phyloP scores from a whole-genome alignment of 1,140 invertebrate genomes.

The Tetramorium simillimum region DNA sequence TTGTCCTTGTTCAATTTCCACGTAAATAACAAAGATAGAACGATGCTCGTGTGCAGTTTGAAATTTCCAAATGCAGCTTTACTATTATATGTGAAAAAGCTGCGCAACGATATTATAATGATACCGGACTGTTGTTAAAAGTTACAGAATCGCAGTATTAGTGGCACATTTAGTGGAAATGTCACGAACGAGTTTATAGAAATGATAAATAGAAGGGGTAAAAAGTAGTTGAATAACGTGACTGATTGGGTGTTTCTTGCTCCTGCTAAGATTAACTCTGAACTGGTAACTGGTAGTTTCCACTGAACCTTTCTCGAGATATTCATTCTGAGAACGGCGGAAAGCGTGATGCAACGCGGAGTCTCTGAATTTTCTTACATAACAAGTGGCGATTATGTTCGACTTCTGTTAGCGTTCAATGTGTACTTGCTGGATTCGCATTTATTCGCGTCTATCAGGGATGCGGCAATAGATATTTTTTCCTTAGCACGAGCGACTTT shows the following conservation, averaged over 20 bases:
- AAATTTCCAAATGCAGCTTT: too few species aligned
- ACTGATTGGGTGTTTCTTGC: constrained; percentile 15
- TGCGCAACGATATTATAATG: too few species aligned
- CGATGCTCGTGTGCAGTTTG: too few species aligned
- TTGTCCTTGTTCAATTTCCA: too few species aligned
- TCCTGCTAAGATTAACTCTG: constrained; percentile 12
- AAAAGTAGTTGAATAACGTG: background rate
- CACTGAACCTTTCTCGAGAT: background rate
- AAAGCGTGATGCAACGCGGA: constrained; percentile 28
- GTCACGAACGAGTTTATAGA: background rate
- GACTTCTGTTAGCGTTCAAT: background rate
- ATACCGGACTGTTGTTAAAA: too few species aligned
- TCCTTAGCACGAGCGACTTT: background rate
- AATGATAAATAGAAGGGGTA: background rate
- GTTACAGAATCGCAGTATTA: too few species aligned
- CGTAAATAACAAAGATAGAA: too few species aligned
- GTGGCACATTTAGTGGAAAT: background rate
- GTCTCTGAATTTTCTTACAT: constrained; percentile 48
- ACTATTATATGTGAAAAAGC: too few species aligned
- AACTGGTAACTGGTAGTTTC: constrained; percentile 22
- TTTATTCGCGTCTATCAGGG: background rate
- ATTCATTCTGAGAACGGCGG: constrained; percentile 39
- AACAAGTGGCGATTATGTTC: constrained; percentile 23
- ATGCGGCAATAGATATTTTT: background rate
- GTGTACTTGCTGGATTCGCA: background rate